Percentiles rank a stretch among this genome's conserved stretches.
These are phyloP conservation scores for Biston betularia DNA, from an alignment of 2,888 invertebrate species.

Conservation along the genomic window DNA sequence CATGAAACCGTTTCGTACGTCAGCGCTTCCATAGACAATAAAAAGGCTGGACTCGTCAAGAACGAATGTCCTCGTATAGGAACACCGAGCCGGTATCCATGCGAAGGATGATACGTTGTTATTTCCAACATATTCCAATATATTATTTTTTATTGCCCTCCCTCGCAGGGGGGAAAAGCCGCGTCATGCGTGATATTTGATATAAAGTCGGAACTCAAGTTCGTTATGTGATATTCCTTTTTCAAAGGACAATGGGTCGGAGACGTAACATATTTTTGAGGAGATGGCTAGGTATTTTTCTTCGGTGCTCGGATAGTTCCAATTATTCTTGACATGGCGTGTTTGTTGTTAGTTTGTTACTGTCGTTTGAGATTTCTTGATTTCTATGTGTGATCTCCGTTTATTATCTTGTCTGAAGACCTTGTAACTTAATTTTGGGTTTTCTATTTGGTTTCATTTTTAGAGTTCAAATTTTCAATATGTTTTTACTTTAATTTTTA, in stretches of 20 bases:
- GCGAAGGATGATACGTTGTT: conserved; percentile 85
- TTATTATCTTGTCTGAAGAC: conserved; percentile 43
- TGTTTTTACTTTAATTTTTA: too few species aligned
- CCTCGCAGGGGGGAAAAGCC: conserved; percentile 65
- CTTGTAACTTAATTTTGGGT: conserved; percentile 43
- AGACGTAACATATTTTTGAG: conserved; percentile 80
- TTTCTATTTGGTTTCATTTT: conserved; percentile 6
- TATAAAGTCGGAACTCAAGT: conserved; percentile 86
- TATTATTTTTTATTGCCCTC: conserved; percentile 87
- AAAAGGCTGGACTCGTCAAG: conserved; percentile 81
- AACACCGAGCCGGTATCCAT: conserved; percentile 63
- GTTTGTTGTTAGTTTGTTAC: conserved; percentile 75
- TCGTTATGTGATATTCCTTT: conserved; percentile 86
- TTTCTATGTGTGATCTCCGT: conserved; percentile 16
- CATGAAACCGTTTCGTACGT: conserved; percentile 69
- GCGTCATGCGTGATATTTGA: conserved; percentile 86
- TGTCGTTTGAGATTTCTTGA: conserved; percentile 51
- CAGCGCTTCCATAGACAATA: conserved; percentile 80
- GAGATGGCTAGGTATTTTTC: conserved; percentile 78
- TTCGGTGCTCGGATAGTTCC: conserved; percentile 72
- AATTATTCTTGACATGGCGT: conserved; percentile 79
- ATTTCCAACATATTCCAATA: conserved; percentile 87
- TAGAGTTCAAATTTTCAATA: neutral
- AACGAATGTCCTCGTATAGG: conserved; percentile 72
- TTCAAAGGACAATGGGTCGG: conserved; percentile 84